Evolutionary conservation across 2,888 invertebrate genomes (phyloP), one percentile per base, ranked within the genome.

Genomic region (Meghimatium bilineatum): DNA sequence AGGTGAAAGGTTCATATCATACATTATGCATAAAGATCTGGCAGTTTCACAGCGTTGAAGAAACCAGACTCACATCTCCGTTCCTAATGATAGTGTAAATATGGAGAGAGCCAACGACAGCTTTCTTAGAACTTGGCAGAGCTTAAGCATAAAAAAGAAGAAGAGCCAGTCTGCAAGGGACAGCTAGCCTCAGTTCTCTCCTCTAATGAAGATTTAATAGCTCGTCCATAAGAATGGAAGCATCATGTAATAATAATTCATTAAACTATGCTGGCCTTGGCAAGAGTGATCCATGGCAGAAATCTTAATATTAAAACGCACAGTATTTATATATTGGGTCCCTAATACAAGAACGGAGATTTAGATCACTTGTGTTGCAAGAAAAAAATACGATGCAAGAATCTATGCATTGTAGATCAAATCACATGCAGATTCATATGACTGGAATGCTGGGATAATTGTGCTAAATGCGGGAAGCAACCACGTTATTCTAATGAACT

Each of bases 11-110:
- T 78, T 67, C 66, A 29, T 36, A 56, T 29, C 56, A 71, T 69
- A 80, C 71, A 80, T 80, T 80, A 80, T 80, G 80, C 80, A 80
- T 80, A 36, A 34, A 52, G 80, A n/a, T 1, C 20, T 26, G 38
- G 6, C 26, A 67, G 78, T 78, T 38, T 78, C 60, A 17, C 38
- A n/a, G 66, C 60, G 10, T 29, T 67, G 38, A 29, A 32, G 32
- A 14, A 38, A 49, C 44, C 67, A 67, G 78, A 67, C 26, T 78
- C 66, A 66, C 66, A 78, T 14, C 66, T 29, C 66, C 38, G 29
- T 38, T 12, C 38, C 29, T 63, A 63, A 78, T 67, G 32, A 44
- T 66, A 63, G 78, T 66, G 78, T 78, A 78, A 78, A 78, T 78
- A 78, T 38, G 76, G 60, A 36, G 32, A 34, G 10, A 60, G 14